Evolutionary conservation across 2,113 vertebrate species (phyloP), one percentile per base, ranked within the genome.

Genomic region (Apteryx mantelli): DNA sequence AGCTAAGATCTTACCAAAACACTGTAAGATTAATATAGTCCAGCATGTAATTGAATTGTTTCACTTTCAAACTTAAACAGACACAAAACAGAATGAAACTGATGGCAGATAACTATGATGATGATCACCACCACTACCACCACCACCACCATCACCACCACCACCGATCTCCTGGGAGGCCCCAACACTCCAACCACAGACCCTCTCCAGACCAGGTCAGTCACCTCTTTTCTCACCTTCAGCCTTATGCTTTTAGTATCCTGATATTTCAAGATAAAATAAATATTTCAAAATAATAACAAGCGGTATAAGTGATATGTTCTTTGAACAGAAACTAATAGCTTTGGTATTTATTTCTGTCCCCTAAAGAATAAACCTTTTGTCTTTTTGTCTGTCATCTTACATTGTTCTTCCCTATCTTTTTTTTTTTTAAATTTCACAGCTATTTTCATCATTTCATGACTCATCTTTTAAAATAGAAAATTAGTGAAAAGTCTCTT

Each of bases 81-180:
- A 99, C 99, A 48, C 99, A 99, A 89, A 99, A 99, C 97, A 98
- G 99, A 92, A 99, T 99, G 99, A 99, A 99, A 97, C 98, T 99
- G 95, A 99, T 99, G 91, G 98, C 99, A 1, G 99, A 99, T 98
- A 99, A 98, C 98, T 99, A 99, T 4, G 99, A 99, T 53, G 99
- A 99, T 32, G 99, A 99, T 92, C 99, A 99, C 74, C 99, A 99
- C 81, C 99, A 98, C 56, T 98, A 98, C 97, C 98, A 99, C 84
- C 98, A 99, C 52, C 98, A 99, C 81, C 99, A 99, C 85, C 98
- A 96, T 88, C 98, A 96, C 84, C 98, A 95, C 97, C 99, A 99
- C 74, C 98, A 98, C 46, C 98, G 98, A 4, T 99, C 99, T 96
- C 98, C 98, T 64, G 98, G 98, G 73, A 98, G 99, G 96, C 98